A percentile compares a stretch with the other conserved stretches of the same genome.
These are phyloP conservation scores for Kryphioiulus occultus DNA, from an alignment of 2,888 invertebrate species.

Conservation along the genomic window DNA sequence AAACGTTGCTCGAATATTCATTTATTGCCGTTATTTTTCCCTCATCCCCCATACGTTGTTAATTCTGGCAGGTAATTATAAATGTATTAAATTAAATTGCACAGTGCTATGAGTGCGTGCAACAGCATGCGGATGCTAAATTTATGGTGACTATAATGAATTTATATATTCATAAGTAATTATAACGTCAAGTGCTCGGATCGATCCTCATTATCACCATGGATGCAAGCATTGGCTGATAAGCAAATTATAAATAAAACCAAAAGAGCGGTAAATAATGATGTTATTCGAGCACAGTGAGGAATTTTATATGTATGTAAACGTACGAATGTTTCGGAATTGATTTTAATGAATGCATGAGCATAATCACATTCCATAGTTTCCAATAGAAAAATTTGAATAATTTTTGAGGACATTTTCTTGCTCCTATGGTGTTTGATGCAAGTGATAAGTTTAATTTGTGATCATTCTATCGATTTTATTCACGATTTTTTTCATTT, in stretches of 20 bases:
- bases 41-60: background rate
- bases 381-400: too few species aligned
- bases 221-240: background rate
- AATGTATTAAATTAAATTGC: background rate
- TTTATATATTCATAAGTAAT: slow-evolving; percentile 7
- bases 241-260: background rate
- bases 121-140: background rate
- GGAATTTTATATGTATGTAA: background rate
- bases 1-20: background rate
- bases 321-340: background rate
- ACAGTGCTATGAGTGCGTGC: background rate
- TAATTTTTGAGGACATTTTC: too few species aligned
- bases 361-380: background rate
- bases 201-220: slow-evolving; percentile 9
- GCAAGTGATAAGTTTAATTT: too few species aligned
- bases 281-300: background rate
- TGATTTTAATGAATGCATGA: background rate
- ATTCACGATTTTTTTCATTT: too few species aligned
- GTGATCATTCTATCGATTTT: too few species aligned
- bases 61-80: background rate
- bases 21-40: background rate
- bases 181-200: slow-evolving; percentile 17
- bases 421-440: too few species aligned
- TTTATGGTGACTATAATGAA: background rate
- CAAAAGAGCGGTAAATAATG: background rate